Conservation (phyloP, 2,113 vertebrate genomes). For the Thunnus maccoyii region DNA sequence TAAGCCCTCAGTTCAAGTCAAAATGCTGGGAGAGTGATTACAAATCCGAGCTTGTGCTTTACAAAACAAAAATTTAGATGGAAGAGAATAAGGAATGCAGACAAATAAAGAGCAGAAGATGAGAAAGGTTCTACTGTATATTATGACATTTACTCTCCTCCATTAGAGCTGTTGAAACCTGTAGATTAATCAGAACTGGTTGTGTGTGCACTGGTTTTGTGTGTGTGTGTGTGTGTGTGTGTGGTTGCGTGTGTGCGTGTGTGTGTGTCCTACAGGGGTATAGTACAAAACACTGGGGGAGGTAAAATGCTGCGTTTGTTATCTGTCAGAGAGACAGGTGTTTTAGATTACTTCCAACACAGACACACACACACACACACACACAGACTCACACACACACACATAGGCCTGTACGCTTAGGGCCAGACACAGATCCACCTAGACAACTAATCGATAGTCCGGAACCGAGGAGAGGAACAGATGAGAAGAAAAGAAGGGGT, state of each 20-base stretch:
- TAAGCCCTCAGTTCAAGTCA: background rate
- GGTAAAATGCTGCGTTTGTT: slow-evolving; percentile 83
- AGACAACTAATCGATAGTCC: slow-evolving; percentile 85
- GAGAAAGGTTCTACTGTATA: slow-evolving; percentile 47
- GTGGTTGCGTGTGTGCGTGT: slow-evolving; percentile 8
- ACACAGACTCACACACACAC: slow-evolving; percentile 30
- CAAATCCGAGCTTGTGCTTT: background rate
- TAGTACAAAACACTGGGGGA: slow-evolving; percentile 77
- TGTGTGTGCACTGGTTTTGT: slow-evolving; percentile 21
- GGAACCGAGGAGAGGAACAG: slow-evolving; percentile 62
- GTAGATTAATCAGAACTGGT: slow-evolving; percentile 70
- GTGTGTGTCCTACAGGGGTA: slow-evolving; percentile 59
- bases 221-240: slow-evolving; percentile 33
- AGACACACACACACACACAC: slow-evolving; percentile 59
- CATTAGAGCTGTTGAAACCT: slow-evolving; percentile 50
- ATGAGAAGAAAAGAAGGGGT: slow-evolving; percentile 51
- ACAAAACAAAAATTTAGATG: background rate
- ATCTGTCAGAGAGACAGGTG: slow-evolving; percentile 85
- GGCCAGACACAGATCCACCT: slow-evolving; percentile 78
- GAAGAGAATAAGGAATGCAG: slow-evolving; percentile 3
- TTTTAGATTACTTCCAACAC: slow-evolving; percentile 78
- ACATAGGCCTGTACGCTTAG: slow-evolving; percentile 58
- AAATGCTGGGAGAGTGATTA: background rate
- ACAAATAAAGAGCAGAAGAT: slow-evolving; percentile 42
- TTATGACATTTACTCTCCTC: slow-evolving; percentile 64